phyloP scores from a whole-genome alignment of 1,140 invertebrate genomes.

The Dendrolimus punctatus region DNA sequence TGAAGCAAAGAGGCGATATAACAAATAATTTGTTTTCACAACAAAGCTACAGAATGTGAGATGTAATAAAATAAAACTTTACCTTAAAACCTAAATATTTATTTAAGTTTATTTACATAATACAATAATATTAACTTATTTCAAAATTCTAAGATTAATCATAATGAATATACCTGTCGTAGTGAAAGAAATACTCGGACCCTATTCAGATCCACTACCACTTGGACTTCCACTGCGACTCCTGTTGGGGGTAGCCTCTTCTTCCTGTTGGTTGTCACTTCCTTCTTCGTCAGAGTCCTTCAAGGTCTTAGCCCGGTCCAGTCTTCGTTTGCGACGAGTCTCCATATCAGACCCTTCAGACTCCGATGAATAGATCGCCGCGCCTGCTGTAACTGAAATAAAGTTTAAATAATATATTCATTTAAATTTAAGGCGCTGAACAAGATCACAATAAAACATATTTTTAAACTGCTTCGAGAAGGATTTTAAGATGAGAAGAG shows the following conservation, averaged over 20 bases:
- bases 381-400: conserved; percentile 66
- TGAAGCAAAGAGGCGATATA: too few species aligned
- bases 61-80: too few species aligned
- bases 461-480: too few species aligned
- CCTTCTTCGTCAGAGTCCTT: conserved; percentile 87
- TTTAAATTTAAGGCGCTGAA: too few species aligned
- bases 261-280: conserved; percentile 35
- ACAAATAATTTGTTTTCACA: too few species aligned
- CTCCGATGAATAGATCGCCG: conserved; percentile 93
- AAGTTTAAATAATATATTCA: background rate
- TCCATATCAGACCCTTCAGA: conserved; percentile 93
- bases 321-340: conserved; percentile 79
- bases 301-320: conserved; percentile 86
- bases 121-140: too few species aligned
- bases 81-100: too few species aligned
- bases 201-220: conserved; percentile 37
- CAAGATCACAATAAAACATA: too few species aligned
- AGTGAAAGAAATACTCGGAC: background rate
- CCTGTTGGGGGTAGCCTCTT: conserved; percentile 22
- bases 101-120: too few species aligned
- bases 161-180: background rate
- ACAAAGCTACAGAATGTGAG: too few species aligned
- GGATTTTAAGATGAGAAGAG: too few species aligned
- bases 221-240: conserved; percentile 29
- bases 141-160: too few species aligned